phyloP scores from a whole-genome alignment of 2,888 invertebrate species.

The Pogonocherus hispidulus region DNA sequence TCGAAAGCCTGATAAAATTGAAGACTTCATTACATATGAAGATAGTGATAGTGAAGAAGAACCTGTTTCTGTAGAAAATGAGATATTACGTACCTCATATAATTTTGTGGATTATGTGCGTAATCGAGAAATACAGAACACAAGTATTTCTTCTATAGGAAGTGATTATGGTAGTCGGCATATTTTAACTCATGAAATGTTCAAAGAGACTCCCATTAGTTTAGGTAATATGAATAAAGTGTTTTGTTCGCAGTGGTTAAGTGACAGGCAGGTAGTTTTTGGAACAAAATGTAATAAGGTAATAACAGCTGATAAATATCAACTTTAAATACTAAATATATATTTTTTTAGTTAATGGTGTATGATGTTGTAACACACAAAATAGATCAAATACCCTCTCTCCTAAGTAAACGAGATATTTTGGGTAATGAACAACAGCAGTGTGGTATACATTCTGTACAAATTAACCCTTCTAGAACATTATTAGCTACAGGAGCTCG shows the following conservation, averaged over 20 bases:
- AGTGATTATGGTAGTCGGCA: slow-evolving; percentile 88
- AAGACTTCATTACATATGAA: slow-evolving; percentile 91
- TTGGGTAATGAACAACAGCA: slow-evolving; percentile 73
- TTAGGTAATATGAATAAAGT: slow-evolving; percentile 92
- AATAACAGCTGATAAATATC: slow-evolving; percentile 40
- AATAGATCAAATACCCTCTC: slow-evolving; percentile 90
- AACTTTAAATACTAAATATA: background rate
- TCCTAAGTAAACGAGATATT: slow-evolving; percentile 76
- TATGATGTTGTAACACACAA: slow-evolving; percentile 91
- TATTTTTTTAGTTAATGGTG: slow-evolving; percentile 81
- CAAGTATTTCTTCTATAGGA: slow-evolving; percentile 80
- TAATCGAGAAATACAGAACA: slow-evolving; percentile 81
- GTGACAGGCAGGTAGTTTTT: slow-evolving; percentile 94
- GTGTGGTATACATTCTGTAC: slow-evolving; percentile 94
- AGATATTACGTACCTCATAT: slow-evolving; percentile 83
- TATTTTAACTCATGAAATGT: slow-evolving; percentile 91
- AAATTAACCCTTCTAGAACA: slow-evolving; percentile 93
- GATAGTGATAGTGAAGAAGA: slow-evolving; percentile 91
- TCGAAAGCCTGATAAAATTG: slow-evolving; percentile 88
- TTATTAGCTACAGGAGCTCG: slow-evolving; percentile 92
- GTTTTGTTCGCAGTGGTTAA: slow-evolving; percentile 97
- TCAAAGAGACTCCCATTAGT: slow-evolving; percentile 86
- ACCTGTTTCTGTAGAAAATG: slow-evolving; percentile 79
- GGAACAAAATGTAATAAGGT: slow-evolving; percentile 98
- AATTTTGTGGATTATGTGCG: slow-evolving; percentile 89